Percentiles rank a stretch among this genome's conserved stretches.
These are phyloP conservation scores for Gonatopus flavifemur DNA, from an alignment of 1,140 invertebrate species.

Conservation along the genomic window DNA sequence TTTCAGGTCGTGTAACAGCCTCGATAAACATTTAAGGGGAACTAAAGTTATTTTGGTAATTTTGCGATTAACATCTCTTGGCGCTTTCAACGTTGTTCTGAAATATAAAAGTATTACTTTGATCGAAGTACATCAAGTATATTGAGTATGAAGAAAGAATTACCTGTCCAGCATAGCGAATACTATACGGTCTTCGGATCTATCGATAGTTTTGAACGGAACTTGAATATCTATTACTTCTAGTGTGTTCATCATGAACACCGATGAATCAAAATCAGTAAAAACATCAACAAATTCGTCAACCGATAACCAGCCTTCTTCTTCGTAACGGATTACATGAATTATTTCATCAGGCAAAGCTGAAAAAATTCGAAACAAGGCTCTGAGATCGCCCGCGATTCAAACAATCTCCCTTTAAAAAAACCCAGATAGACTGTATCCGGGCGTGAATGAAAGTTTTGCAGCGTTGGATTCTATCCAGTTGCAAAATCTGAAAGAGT, in stretches of 20 bases:
- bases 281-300: conserved; percentile 32
- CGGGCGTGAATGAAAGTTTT: too few species aligned
- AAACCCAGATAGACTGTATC: too few species aligned
- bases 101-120: conserved; percentile 11
- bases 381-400: too few species aligned
- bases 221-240: not conserved
- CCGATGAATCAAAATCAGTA: conserved; percentile 14
- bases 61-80: conserved; percentile 15
- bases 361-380: too few species aligned
- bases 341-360: conserved; percentile 10
- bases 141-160: not conserved
- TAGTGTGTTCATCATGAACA: conserved; percentile 13
- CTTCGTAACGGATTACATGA: conserved; percentile 28
- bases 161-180: conserved; percentile 29
- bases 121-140: not conserved
- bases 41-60: conserved; percentile 22
- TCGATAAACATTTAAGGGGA: conserved; percentile 18
- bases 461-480: too few species aligned
- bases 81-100: conserved; percentile 20
- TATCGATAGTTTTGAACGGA: conserved; percentile 20
- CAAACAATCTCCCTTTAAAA: too few species aligned
- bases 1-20: conserved; percentile 18
- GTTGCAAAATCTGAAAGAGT: too few species aligned
- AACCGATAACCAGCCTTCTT: conserved; percentile 30
- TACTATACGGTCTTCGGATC: conserved; percentile 12